Conservation (phyloP, 1,140 invertebrate species). For the Hermetia illucens region DNA sequence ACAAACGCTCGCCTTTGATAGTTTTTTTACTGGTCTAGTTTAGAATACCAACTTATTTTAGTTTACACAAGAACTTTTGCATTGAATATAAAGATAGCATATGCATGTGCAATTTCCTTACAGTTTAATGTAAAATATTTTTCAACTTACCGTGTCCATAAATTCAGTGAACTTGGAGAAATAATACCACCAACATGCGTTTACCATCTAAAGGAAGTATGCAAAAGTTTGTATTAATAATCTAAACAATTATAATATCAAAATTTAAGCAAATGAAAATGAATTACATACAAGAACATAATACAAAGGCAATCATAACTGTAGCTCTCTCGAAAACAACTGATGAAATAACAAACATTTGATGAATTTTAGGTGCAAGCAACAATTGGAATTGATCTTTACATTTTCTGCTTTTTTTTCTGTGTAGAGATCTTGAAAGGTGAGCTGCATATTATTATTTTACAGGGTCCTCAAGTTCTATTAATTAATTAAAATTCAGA, state of each 20-base stretch:
- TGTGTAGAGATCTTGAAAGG: not conserved
- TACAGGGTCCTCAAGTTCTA: no score
- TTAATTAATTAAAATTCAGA: no score
- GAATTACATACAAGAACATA: not conserved
- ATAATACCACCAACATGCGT: constrained; percentile 94
- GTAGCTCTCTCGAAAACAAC: constrained; percentile 10
- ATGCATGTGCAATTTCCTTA: not conserved
- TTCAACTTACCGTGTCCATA: constrained; percentile 77
- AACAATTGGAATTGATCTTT: not conserved
- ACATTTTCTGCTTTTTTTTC: not conserved
- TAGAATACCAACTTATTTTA: no score
- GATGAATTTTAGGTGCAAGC: not conserved
- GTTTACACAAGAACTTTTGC: no score
- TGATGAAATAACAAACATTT: constrained; percentile 1
- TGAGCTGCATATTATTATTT: not conserved
- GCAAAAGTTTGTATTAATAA: not conserved
- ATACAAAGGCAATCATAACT: constrained; percentile 4
- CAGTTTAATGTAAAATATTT: not conserved
- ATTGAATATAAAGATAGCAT: not conserved
- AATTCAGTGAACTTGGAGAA: constrained; percentile 94
- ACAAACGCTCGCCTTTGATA: no score
- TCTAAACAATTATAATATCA: constrained; percentile 2
- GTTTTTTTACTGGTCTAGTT: no score
- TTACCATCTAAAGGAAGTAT: constrained; percentile 61
- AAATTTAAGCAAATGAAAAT: no score